phyloP scores from a whole-genome alignment of 23 tunicate species.

The Ascidia mentula region DNA sequence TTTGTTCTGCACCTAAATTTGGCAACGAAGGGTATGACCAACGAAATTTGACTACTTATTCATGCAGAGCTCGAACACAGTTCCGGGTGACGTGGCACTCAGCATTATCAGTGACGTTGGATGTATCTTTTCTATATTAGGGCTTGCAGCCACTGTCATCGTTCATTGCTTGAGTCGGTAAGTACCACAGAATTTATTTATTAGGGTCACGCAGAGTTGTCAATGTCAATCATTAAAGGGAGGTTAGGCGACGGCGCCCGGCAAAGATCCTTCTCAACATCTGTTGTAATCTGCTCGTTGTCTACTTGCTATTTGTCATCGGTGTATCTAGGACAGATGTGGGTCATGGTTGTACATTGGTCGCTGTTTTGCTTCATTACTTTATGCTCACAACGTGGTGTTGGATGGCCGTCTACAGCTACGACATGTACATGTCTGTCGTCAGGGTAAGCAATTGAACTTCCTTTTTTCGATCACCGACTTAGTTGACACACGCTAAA shows the following conservation, averaged over 20 bases:
- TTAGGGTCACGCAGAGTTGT: too few species aligned
- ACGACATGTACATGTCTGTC: slow-evolving; percentile 76
- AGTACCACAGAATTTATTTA: neutral
- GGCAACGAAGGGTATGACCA: too few species aligned
- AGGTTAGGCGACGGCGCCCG: slow-evolving; percentile 44
- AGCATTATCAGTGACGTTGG: slow-evolving; percentile 43
- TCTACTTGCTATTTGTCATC: slow-evolving; percentile 42
- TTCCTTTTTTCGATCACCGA: neutral
- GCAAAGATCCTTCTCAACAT: slow-evolving; percentile 52
- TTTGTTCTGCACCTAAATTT: too few species aligned
- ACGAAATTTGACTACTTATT: too few species aligned
- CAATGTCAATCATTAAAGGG: slow-evolving; percentile 19
- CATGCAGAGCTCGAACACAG: slow-evolving; percentile 4
- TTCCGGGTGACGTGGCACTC: slow-evolving; percentile 26
- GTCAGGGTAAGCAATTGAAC: slow-evolving; percentile 38
- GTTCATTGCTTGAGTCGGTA: slow-evolving; percentile 39
- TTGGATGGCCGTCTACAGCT: slow-evolving; percentile 80
- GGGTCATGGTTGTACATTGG: slow-evolving; percentile 15
- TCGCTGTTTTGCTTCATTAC: slow-evolving; percentile 56
- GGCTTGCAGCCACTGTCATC: slow-evolving; percentile 45
- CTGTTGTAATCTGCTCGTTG: slow-evolving; percentile 40
- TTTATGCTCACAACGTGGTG: slow-evolving; percentile 64
- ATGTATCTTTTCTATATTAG: slow-evolving; percentile 35
- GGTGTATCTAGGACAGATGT: slow-evolving; percentile 32
- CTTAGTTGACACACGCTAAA: neutral